Conservation (phyloP, 2,797 vertebrate genomes). For the Erithacus rubecula region DNA sequence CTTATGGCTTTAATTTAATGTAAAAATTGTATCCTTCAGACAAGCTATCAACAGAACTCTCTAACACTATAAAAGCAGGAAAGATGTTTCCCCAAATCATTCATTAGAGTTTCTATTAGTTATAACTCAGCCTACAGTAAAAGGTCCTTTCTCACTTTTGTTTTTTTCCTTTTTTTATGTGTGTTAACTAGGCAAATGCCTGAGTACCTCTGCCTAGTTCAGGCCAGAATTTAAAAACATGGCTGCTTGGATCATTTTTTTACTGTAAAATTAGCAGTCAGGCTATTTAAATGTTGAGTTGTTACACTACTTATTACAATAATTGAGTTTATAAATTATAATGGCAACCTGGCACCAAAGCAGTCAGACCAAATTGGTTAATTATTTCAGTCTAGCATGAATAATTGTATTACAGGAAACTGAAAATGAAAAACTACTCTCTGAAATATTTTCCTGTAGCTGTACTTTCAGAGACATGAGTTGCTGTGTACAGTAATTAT, state of each 20-base stretch:
- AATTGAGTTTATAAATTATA: constrained; percentile 26
- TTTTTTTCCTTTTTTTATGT: neutral
- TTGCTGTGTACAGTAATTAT: constrained; percentile 15
- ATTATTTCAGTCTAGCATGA: constrained; percentile 33
- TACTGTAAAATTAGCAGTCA: neutral
- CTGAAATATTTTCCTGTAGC: constrained; percentile 19
- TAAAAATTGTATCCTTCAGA: neutral
- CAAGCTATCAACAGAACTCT: neutral
- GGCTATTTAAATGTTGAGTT: neutral
- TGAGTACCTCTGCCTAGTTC: neutral
- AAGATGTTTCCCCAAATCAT: neutral
- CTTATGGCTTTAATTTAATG: constrained; percentile 25
- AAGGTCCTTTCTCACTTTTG: neutral
- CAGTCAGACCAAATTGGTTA: constrained; percentile 19
- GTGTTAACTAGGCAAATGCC: neutral
- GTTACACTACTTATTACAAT: constrained; percentile 13
- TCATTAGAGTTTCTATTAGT: neutral
- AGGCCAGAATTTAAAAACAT: neutral
- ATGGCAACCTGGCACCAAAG: neutral
- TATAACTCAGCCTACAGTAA: neutral
- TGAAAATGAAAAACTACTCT: constrained; percentile 38
- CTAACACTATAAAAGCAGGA: neutral
- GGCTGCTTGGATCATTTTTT: neutral
- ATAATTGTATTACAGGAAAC: constrained; percentile 57
- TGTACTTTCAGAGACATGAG: constrained; percentile 37